A percentile compares a stretch with the other conserved stretches of the same genome.
phyloP scores from a whole-genome alignment of 2,797 vertebrate species.

The Neoniphon sammara region DNA sequence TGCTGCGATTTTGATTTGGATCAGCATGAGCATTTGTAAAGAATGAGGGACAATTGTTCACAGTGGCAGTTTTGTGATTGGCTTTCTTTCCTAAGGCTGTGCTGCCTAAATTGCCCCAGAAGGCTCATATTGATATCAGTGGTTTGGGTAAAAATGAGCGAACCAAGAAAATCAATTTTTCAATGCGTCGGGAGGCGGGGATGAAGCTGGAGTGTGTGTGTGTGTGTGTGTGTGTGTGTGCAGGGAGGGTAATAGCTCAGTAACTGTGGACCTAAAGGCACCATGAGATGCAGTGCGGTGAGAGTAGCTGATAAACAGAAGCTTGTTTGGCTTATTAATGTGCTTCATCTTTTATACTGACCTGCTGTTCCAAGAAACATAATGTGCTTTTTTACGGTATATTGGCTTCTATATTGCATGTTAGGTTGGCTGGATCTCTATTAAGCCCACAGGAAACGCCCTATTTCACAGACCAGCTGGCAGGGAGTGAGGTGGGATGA shows the following conservation, averaged over 20 bases:
- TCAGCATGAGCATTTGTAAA: too few species aligned
- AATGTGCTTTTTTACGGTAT: not conserved
- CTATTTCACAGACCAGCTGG: conserved; percentile 39
- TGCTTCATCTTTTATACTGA: not conserved
- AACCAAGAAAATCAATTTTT: conserved; percentile 36
- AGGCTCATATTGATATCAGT: conserved; percentile 12
- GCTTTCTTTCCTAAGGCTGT: not conserved
- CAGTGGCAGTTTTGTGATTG: conserved; percentile 2
- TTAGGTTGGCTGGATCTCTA: conserved; percentile 10
- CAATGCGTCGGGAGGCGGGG: not conserved
- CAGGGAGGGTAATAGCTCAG: not conserved
- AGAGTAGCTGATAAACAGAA: not conserved
- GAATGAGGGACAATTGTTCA: too few species aligned
- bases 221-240: too few species aligned
- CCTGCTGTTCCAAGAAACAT: not conserved
- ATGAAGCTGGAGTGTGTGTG: not conserved
- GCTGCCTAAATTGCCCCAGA: conserved; percentile 1
- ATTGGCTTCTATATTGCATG: not conserved
- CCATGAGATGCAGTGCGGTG: not conserved
- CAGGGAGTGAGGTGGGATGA: conserved; percentile 4
- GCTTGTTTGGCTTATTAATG: not conserved
- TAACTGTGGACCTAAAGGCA: not conserved
- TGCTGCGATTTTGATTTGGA: too few species aligned
- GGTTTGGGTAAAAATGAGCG: conserved; percentile 30
- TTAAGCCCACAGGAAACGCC: not conserved